These are phyloP conservation scores for Calidris pygmaea DNA, from an alignment of 2,113 vertebrate species.

Conservation along the genomic window DNA sequence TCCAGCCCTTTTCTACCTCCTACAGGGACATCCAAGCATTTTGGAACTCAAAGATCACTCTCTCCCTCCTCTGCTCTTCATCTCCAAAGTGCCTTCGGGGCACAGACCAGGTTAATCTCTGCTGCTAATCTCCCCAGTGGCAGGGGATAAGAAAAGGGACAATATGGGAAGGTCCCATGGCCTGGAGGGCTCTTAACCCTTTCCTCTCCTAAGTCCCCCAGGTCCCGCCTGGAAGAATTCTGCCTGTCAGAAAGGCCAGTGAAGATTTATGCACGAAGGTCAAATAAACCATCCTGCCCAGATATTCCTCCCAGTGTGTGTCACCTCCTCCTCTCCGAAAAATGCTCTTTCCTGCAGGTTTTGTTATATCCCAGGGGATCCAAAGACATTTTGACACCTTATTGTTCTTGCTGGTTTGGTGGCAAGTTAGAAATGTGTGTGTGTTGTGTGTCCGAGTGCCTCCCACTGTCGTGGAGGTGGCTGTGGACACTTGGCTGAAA, in stretches of 20 bases:
- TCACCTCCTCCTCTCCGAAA: not conserved
- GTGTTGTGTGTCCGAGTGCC: not conserved
- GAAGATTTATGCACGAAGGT: not conserved
- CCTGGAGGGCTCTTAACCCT: constrained; percentile 51
- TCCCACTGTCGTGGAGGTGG: fast-evolving
- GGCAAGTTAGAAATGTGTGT: not conserved
- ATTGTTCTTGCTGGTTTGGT: not conserved
- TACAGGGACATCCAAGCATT: not conserved
- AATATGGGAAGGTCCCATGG: constrained; percentile 33
- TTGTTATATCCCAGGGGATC: not conserved
- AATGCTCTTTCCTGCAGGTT: not conserved
- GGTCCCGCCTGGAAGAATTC: not conserved
- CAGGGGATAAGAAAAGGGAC: not conserved
- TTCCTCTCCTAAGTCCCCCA: not conserved
- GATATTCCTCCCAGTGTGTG: not conserved
- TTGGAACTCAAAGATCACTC: not conserved
- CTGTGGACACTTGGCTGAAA: not conserved
- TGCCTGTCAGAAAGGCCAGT: not conserved
- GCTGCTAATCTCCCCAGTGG: constrained; percentile 23
- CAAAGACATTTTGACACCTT: not conserved
- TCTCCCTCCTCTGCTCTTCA: not conserved
- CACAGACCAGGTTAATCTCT: constrained; percentile 36
- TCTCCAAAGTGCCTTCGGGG: not conserved
- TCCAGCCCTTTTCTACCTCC: not conserved
- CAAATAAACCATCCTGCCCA: not conserved